A percentile compares a stretch with the other conserved stretches of the same genome.
These are phyloP conservation scores for Remorina albescens DNA, from an alignment of 2,797 vertebrate genomes.

Conservation along the genomic window DNA sequence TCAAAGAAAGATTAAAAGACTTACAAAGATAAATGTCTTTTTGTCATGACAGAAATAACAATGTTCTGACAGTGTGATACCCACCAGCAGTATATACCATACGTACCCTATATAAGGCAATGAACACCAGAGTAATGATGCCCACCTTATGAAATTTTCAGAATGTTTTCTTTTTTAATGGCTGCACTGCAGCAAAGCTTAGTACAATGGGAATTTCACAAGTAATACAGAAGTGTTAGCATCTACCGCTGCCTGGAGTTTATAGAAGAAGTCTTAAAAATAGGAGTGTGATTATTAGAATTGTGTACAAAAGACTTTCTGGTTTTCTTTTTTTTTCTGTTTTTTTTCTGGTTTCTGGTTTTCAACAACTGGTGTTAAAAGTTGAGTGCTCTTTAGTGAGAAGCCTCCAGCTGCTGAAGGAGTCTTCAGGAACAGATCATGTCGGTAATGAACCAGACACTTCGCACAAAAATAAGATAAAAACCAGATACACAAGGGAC, in stretches of 20 bases:
- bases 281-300: slow-evolving; percentile 14
- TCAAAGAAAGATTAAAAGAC: slow-evolving; percentile 9
- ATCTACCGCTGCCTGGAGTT: slow-evolving; percentile 11
- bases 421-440: slow-evolving; percentile 19
- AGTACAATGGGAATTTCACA: slow-evolving; percentile 6
- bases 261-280: slow-evolving; percentile 15
- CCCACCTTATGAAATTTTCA: not conserved
- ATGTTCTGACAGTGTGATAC: not conserved
- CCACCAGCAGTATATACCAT: not conserved
- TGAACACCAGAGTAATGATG: not conserved
- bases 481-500: not conserved
- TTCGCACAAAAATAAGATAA: slow-evolving; percentile 8
- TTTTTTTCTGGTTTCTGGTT: too few species aligned
- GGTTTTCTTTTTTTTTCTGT: too few species aligned
- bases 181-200: slow-evolving; percentile 9
- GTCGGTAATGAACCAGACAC: not conserved
- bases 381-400: slow-evolving; percentile 22
- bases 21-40: slow-evolving; percentile 9
- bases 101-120: not conserved
- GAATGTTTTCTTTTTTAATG: not conserved
- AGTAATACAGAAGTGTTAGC: not conserved
- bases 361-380: slow-evolving; percentile 9
- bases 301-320: slow-evolving; percentile 11
- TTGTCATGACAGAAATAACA: not conserved
- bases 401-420: not conserved